Evolutionary conservation across 2,888 invertebrate species (phyloP).

Genomic region (Pseudanteris insignis): DNA sequence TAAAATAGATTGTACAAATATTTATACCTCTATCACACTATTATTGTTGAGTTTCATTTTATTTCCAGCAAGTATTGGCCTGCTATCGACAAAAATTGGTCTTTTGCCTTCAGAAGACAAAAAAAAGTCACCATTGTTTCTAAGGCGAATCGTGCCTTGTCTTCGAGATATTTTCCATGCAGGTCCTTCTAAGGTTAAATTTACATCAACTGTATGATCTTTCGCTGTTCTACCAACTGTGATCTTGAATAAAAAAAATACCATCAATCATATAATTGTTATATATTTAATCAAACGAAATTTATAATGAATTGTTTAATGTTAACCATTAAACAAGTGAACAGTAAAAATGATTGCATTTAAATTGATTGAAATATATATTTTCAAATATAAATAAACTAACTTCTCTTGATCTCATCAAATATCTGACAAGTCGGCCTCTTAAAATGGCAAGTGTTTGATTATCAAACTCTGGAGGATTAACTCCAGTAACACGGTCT

Average conservation of each 20-base stretch:
- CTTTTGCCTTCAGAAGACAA: slow-evolving; percentile 94
- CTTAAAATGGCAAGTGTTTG: slow-evolving; percentile 92
- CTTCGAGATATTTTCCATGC: slow-evolving; percentile 92
- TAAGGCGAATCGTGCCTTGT: slow-evolving; percentile 88
- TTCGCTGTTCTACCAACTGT: slow-evolving; percentile 91
- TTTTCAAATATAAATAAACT: slow-evolving; percentile 28
- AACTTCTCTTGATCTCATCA: slow-evolving; percentile 92
- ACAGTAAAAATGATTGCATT: no score
- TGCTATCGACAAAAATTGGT: slow-evolving; percentile 93
- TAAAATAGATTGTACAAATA: not conserved
- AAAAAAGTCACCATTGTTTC: slow-evolving; percentile 94
- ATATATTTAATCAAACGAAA: slow-evolving; percentile 90
- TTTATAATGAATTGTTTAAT: slow-evolving; percentile 67
- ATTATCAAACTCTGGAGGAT: slow-evolving; percentile 88
- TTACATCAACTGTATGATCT: slow-evolving; percentile 91
- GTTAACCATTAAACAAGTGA: no score
- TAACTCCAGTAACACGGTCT: slow-evolving; percentile 86
- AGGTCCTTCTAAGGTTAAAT: slow-evolving; percentile 92
- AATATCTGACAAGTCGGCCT: slow-evolving; percentile 89
- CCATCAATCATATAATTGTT: slow-evolving; percentile 74
- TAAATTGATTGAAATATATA: no score
- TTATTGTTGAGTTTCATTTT: slow-evolving; percentile 93
- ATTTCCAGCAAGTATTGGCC: slow-evolving; percentile 86
- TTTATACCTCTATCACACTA: slow-evolving; percentile 86
- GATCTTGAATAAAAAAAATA: slow-evolving; percentile 70